Conservation (phyloP, 2,888 invertebrate genomes). For the Coelopa pilipes region DNA sequence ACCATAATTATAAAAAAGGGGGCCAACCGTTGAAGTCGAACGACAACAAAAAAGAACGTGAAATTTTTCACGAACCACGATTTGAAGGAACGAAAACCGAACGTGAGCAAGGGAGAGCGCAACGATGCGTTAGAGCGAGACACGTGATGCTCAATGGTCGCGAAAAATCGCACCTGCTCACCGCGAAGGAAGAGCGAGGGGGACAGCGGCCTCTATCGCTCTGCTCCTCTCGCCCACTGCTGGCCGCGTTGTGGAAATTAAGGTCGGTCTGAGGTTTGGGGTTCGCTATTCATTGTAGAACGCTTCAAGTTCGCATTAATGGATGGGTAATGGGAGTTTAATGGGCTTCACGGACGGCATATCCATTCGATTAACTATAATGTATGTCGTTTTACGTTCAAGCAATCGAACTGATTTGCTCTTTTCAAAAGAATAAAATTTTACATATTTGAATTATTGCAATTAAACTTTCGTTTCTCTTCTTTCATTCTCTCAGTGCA, state of each 20-base stretch:
- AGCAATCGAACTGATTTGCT: too few relatives aligned
- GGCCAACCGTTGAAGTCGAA: not conserved
- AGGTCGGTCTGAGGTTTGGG: not conserved
- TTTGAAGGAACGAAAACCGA: not conserved
- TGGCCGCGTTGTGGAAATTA: not conserved
- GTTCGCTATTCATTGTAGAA: too few relatives aligned
- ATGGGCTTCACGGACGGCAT: too few relatives aligned
- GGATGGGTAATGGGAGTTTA: too few relatives aligned
- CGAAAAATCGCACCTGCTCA: slow-evolving; percentile 9
- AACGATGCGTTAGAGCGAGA: not conserved
- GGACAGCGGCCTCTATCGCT: not conserved
- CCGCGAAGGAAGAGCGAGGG: too few relatives aligned
- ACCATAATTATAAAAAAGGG: slow-evolving; percentile 1
- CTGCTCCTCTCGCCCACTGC: not conserved
- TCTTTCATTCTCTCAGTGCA: not conserved
- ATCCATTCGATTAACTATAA: too few relatives aligned
- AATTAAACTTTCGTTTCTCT: too few relatives aligned
- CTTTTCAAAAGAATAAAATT: too few relatives aligned
- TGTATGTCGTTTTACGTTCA: too few relatives aligned
- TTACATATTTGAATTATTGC: too few relatives aligned
- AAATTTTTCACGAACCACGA: not conserved
- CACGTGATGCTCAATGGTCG: not conserved
- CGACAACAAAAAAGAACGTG: not conserved
- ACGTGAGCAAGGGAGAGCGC: not conserved
- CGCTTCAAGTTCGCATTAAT: too few relatives aligned